A percentile compares a stretch with the other conserved stretches of the same genome.
Conservation (phyloP, 2,113 vertebrate genomes). For the Glareola pratincola region DNA sequence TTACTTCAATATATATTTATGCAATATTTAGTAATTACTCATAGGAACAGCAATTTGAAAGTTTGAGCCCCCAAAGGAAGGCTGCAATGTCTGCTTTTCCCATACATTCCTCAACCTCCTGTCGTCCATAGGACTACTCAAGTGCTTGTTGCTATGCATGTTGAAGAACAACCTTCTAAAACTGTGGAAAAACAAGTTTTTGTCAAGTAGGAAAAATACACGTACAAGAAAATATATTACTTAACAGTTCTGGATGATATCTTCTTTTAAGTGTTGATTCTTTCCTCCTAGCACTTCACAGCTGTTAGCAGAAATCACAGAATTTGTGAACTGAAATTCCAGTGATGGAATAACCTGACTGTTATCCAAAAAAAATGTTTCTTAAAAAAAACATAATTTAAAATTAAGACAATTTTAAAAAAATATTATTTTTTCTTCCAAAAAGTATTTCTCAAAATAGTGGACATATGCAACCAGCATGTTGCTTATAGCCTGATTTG, state of each 20-base stretch:
- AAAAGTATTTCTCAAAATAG: neutral
- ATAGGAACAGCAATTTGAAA: neutral
- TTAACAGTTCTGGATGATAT: neutral
- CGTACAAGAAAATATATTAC: neutral
- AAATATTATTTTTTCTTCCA: neutral
- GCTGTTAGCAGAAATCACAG: neutral
- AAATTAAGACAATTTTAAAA: neutral
- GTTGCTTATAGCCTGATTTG: neutral
- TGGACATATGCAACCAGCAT: neutral
- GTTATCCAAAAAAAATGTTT: neutral
- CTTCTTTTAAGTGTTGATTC: neutral
- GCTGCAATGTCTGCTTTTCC: neutral
- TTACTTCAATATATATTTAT: neutral
- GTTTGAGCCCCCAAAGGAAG: neutral
- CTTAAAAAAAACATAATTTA: neutral
- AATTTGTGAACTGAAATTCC: neutral
- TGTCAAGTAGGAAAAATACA: neutral
- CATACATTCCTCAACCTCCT: neutral
- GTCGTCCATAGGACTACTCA: neutral
- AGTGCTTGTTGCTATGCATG: neutral
- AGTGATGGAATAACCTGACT: neutral
- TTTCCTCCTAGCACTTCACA: neutral
- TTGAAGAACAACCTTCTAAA: neutral
- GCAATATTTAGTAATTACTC: neutral
- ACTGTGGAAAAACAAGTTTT: neutral